Conservation (phyloP, 2,888 invertebrate genomes). For the Antitype chi region DNA sequence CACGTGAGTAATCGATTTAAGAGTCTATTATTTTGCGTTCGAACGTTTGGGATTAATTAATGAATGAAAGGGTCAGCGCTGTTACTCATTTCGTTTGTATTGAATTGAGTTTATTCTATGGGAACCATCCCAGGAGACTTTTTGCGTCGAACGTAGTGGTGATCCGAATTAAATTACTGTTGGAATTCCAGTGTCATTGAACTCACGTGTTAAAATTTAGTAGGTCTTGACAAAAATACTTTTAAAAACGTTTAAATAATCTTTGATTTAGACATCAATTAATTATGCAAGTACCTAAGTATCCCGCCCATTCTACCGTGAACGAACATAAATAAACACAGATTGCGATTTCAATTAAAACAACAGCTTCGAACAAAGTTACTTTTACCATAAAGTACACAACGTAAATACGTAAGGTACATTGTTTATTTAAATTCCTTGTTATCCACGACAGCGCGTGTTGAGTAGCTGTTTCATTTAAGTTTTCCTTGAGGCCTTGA, state of each 20-base stretch:
- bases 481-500: slow-evolving; percentile 64
- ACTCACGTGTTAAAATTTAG: neutral
- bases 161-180: slow-evolving; percentile 63
- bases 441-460: slow-evolving; percentile 70
- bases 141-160: slow-evolving; percentile 65
- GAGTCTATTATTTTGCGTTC: slow-evolving; percentile 85
- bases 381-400: slow-evolving; percentile 44
- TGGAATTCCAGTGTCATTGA: neutral
- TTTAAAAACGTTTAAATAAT: neutral
- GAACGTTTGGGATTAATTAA: slow-evolving; percentile 87
- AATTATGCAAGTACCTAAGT: neutral
- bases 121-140: slow-evolving; percentile 69
- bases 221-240: neutral
- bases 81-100: slow-evolving; percentile 83
- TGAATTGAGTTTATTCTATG: slow-evolving; percentile 81
- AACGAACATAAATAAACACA: slow-evolving; percentile 4
- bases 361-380: slow-evolving; percentile 29
- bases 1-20: slow-evolving; percentile 83
- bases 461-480: slow-evolving; percentile 77
- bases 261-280: slow-evolving; percentile 3
- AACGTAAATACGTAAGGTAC: slow-evolving; percentile 42
- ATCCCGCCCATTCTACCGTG: neutral
- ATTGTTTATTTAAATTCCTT: slow-evolving; percentile 68
- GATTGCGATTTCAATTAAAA: slow-evolving; percentile 35
- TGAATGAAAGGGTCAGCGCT: slow-evolving; percentile 84